Evolutionary conservation across 2,888 invertebrate genomes (phyloP), one percentile per base, ranked within the genome.

Genomic region (Diarsia dahlii): DNA sequence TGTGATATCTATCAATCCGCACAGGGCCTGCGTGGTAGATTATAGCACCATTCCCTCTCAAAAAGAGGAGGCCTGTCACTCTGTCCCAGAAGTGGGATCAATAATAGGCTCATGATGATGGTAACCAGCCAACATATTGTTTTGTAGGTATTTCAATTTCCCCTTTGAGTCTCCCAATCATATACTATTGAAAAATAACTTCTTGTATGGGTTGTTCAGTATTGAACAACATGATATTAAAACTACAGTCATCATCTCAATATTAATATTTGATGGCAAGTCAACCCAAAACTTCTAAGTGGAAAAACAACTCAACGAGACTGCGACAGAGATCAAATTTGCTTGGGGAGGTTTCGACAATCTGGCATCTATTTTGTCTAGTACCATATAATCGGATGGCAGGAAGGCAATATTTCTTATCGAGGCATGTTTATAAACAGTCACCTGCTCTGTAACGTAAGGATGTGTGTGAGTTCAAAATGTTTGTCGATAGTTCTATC

Each of bases 351-450:
- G 28, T 77, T 13, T 15, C 46, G 52, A 81, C 78, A 84, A 83
- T 84, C 80, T 71, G 78, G 68, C 65, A 70, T 85, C 72, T 79
- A 82, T 87, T 84, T 87, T 74, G 82, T 78, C 50, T 78, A 82
- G 80, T 84, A 46, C 78, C 71, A 73, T 79, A 72, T 87, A 82
- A 83, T 89, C 87, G 84, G 82, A 87, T 86, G 83, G 85, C 84
- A 89, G 89, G 80, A 89, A 89, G 90, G 90, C 89, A 92, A 91
- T 92, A 92, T 91, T 92, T 91, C 91, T 92, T 93, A 92, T 91
- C 91, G 90, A 81, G 89, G 86, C 89, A 90, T 92, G 91, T 93
- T 93, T 92, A 92, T 91, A 90, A 91, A 85, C 91, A 91, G 89
- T 92, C 91, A 93, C 92, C 93, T 93, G 91, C 88, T 84, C 80